Conservation (phyloP, 2,113 vertebrate genomes). For the Saguinus midas region DNA sequence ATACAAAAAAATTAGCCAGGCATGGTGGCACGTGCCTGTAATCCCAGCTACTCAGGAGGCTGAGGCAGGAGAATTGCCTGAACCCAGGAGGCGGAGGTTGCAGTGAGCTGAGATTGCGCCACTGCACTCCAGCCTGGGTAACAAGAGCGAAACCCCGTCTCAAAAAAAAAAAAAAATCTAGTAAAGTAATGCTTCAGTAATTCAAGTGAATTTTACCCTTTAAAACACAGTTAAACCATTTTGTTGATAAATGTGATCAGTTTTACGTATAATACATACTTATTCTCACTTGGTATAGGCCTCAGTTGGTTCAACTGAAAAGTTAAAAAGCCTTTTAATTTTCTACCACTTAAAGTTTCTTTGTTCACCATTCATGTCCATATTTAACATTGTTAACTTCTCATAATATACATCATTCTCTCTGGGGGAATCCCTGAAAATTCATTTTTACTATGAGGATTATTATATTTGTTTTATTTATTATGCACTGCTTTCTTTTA, state of each 20-base stretch:
- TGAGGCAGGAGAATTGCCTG: too few species aligned
- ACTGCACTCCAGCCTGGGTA: too few species aligned
- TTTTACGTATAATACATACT: neutral
- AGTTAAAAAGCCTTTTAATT: neutral
- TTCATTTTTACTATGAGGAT: neutral
- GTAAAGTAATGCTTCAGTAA: neutral
- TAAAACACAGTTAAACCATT: neutral
- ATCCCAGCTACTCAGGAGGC: too few species aligned
- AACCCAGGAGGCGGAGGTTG: too few species aligned
- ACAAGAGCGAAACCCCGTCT: too few species aligned
- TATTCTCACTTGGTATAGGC: neutral
- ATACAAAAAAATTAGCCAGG: too few species aligned
- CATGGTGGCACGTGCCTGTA: too few species aligned
- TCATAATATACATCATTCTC: neutral
- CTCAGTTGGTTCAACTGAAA: neutral
- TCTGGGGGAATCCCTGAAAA: neutral
- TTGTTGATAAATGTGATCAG: neutral
- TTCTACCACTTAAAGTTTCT: neutral
- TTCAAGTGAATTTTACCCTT: neutral
- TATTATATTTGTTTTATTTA: neutral
- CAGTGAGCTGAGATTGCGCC: too few species aligned
- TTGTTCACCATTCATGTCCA: neutral
- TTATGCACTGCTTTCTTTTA: neutral
- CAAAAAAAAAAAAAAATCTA: neutral
- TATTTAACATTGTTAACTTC: constrained; percentile 20